Evolutionary conservation across 2,888 invertebrate species (phyloP), one percentile per base, ranked within the genome.

Genomic region (Eupithecia exiguata): DNA sequence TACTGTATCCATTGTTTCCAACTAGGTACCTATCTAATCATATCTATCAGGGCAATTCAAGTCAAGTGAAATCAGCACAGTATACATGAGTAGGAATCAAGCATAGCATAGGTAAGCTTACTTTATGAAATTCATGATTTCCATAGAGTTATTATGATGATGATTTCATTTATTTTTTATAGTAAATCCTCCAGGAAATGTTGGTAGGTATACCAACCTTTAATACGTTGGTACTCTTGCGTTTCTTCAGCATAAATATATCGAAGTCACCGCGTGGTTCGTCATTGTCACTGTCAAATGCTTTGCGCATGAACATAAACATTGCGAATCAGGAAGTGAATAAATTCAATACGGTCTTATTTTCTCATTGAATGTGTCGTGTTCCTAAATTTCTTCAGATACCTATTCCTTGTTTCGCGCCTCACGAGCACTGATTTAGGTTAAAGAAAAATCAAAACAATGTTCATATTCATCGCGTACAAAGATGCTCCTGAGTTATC

Each of bases 401-500:
- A 49, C 2, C 5, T 5, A 58, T 58, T 58, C n/a, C 53, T 53
- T 21, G 10, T 53, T 10, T 53, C 10, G 53, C 10, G 10, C 4
- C 10, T 10, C 7, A 53, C 4, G 53, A 53, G 53, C 53, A 9
- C n/a, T 49, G 49, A 21, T 21, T 49, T n/a, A 49, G 18, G n/a
- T 5, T 14, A 12, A 36, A 12, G 2, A 21, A 10, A 66, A 10
- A 66, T 12, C 21, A 16, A 70, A 74, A 69, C 38, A 77, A 93
- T 93, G 94, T 93, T 91, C 69, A 92, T 94, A 40, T 83, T 82
- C 69, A 77, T 94, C 9, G 72, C 77, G 0, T 92, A 92, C 74
- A 92, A 89, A 76, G 93, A 93, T 30, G 84, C 84, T 0, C 91
- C 94, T 0, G 94, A 94, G 75, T 80, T 80, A 1, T 78, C 77